phyloP scores from a whole-genome alignment of 1,140 invertebrate genomes.

The Drosophila arizonae region DNA sequence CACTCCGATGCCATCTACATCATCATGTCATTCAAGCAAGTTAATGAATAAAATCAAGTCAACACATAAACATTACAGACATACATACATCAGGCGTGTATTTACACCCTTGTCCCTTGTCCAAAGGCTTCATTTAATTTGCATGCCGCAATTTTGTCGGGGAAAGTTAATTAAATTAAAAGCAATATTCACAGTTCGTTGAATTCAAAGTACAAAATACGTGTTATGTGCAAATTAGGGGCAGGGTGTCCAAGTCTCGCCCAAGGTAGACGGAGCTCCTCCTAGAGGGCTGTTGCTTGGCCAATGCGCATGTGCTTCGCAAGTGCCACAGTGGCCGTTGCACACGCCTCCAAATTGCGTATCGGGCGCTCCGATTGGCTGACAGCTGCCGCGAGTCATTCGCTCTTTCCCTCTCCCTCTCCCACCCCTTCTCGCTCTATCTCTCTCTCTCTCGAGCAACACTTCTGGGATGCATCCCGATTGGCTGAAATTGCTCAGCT shows the following conservation, averaged over 20 bases:
- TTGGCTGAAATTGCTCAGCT: conserved; percentile 14
- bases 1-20: too few relatives aligned
- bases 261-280: conserved; percentile 3
- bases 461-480: too few relatives aligned
- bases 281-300: neutral
- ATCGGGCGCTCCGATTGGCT: conserved; percentile 9
- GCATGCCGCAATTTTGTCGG: conserved; percentile 38
- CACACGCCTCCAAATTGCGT: conserved; percentile 15
- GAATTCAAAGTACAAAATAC: conserved; percentile 54
- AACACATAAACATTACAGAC: neutral
- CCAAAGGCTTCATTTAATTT: conserved; percentile 48
- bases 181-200: conserved; percentile 71
- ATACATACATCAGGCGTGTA: neutral
- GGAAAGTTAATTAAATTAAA: conserved; percentile 70
- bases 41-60: conserved; percentile 18
- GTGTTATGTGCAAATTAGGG: conserved; percentile 37
- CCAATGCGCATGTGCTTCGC: conserved; percentile 27
- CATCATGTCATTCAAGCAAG: neutral
- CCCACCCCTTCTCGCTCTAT: neutral
- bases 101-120: neutral
- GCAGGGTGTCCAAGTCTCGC: neutral
- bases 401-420: neutral
- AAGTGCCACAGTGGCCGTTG: too few relatives aligned
- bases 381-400: neutral
- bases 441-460: neutral